phyloP scores from a whole-genome alignment of 2,113 vertebrate genomes.

The Motacilla tschutschensis region DNA sequence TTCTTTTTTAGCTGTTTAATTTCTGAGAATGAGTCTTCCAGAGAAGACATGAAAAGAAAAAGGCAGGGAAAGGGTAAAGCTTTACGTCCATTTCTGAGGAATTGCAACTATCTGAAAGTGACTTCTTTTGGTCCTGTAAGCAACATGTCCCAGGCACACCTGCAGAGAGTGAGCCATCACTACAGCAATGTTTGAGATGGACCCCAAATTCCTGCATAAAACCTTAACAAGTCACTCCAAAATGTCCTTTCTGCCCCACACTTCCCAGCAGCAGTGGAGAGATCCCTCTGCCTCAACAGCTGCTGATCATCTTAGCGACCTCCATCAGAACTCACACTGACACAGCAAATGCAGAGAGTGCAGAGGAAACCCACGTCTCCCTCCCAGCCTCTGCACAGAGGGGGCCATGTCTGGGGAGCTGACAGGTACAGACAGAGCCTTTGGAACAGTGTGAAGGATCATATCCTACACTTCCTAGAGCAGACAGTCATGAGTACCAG shows the following conservation, averaged over 20 bases:
- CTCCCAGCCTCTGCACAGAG: neutral
- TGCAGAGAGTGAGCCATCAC: neutral
- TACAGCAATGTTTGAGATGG: neutral
- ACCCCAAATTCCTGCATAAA: neutral
- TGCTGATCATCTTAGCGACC: fast-evolving
- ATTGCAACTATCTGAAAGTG: neutral
- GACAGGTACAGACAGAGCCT: neutral
- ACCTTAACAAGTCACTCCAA: neutral
- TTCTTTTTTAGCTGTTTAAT: neutral
- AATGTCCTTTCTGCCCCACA: neutral
- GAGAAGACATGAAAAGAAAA: neutral
- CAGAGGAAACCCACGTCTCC: neutral
- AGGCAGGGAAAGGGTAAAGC: neutral
- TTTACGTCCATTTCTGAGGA: neutral
- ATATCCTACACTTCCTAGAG: neutral
- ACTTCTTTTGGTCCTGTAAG: neutral
- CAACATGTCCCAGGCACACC: too few relatives aligned
- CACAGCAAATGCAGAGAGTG: neutral
- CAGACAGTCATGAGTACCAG: neutral
- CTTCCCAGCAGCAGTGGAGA: neutral
- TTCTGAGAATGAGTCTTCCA: neutral
- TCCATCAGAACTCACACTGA: neutral
- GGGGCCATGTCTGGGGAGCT: fast-evolving
- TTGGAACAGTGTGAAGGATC: neutral
- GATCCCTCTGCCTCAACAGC: fast-evolving